Conservation (phyloP, 2,797 vertebrate genomes). For the Sebastes oblongus region DNA sequence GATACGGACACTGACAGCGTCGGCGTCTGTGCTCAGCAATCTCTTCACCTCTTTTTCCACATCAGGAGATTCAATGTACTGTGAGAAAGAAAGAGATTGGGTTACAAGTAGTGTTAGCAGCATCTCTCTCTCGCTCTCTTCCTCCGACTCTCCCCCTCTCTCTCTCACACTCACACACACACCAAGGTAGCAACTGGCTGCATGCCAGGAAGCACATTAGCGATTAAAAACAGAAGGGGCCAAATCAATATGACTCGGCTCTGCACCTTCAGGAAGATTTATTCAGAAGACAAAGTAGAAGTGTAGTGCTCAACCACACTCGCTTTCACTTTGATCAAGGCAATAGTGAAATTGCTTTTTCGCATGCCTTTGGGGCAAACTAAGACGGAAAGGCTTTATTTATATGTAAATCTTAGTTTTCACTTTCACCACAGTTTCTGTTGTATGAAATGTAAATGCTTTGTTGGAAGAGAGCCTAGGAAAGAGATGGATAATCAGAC, state of each 20-base stretch:
- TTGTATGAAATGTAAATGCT: slow-evolving; percentile 73
- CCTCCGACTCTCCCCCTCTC: background rate
- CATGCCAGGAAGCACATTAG: slow-evolving; percentile 80
- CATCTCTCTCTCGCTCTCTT: slow-evolving; percentile 7
- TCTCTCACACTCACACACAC: background rate
- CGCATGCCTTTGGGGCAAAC: slow-evolving; percentile 70
- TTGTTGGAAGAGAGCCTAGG: slow-evolving; percentile 50
- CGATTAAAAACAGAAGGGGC: slow-evolving; percentile 76
- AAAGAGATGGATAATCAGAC: slow-evolving; percentile 59
- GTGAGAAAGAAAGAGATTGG: slow-evolving; percentile 49
- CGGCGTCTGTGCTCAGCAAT: slow-evolving; percentile 92
- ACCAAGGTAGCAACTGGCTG: slow-evolving; percentile 56
- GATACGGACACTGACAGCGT: slow-evolving; percentile 95
- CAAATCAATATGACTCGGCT: slow-evolving; percentile 73
- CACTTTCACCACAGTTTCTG: slow-evolving; percentile 57
- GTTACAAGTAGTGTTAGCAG: slow-evolving; percentile 47
- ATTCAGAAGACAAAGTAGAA: slow-evolving; percentile 75
- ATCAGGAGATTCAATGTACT: slow-evolving; percentile 93
- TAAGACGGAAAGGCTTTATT: slow-evolving; percentile 78
- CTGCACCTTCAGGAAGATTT: slow-evolving; percentile 74
- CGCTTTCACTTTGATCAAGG: slow-evolving; percentile 74
- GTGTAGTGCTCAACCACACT: slow-evolving; percentile 62
- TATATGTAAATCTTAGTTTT: slow-evolving; percentile 81
- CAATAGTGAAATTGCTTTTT: slow-evolving; percentile 70
- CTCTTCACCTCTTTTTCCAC: slow-evolving; percentile 97